These are phyloP conservation scores for Hedya salicella DNA, from an alignment of 2,888 invertebrate species.

Conservation along the genomic window DNA sequence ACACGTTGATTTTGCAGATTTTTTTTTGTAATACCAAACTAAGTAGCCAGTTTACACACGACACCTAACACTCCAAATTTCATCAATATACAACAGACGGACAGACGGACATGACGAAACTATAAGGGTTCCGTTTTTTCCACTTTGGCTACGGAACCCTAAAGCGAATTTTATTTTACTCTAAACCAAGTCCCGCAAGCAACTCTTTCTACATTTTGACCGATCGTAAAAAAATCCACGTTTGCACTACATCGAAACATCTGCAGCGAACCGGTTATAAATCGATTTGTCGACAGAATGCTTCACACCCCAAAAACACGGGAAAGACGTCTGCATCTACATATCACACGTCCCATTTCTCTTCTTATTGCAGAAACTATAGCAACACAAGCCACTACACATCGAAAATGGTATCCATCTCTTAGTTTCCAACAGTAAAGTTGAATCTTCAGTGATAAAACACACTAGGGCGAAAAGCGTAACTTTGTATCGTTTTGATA, in stretches of 20 bases:
- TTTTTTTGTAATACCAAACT: too few species aligned
- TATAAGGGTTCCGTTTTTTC: too few species aligned
- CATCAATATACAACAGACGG: too few species aligned
- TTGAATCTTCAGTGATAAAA: constrained; percentile 6
- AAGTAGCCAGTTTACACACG: too few species aligned
- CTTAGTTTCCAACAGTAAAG: constrained; percentile 11
- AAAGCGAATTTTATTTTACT: not conserved
- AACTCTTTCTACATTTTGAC: not conserved
- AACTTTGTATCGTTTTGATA: constrained; percentile 13
- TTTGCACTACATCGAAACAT: constrained; percentile 11
- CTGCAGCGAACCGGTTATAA: constrained; percentile 22
- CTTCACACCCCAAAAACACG: constrained; percentile 29
- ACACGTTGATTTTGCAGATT: too few species aligned
- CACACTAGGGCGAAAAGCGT: not conserved
- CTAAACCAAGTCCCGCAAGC: not conserved
- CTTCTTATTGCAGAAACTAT: constrained; percentile 33
- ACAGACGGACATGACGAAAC: too few species aligned
- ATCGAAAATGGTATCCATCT: not conserved
- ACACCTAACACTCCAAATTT: too few species aligned
- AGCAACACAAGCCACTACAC: not conserved
- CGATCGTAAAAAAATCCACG: not conserved
- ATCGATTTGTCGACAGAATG: constrained; percentile 31
- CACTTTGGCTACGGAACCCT: too few species aligned
- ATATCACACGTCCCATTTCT: constrained; percentile 43
- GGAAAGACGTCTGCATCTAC: constrained; percentile 39